Base-by-base conservation (phyloP, 2,797 vertebrate genomes). In the Propithecus deckenii region DNA sequence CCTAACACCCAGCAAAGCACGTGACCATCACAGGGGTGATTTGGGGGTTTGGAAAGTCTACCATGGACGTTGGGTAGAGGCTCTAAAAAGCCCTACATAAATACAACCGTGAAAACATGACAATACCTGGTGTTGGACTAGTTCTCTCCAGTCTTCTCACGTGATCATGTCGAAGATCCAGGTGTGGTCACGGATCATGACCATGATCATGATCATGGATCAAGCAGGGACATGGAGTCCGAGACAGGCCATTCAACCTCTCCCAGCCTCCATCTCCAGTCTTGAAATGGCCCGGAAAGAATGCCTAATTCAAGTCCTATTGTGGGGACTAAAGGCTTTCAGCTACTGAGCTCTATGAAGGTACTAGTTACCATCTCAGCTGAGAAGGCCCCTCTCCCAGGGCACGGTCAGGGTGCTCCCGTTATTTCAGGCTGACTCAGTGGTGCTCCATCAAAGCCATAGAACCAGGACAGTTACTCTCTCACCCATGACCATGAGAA, bases 141-240 rank as follows among this genome's bases (percentile, higher is more conserved):
- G 4, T n/a, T 35, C 5, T 76, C 30, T 20, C 55, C 5, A 1
- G 43, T 23, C 8, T 55, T 28, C 63, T 69, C 18, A 59, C 3
- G 0, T 12, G 23, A 25, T 11, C 46, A 8, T n/a, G 17, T 41
- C 17, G 4, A 80, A 12, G 23, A 38, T 28, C 46, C 22, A 41
- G 2, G 5, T 7, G 2, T 6, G 25, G 46, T 32, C 4, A 14
- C 0, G 0, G 55, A 35, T 41, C 41, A 41, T 41, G 41, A 41
- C 41, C 41, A 5, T 41, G 41, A 41, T 41, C 41, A 41, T 6
- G 41, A 41, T 6, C 41, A 41, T 41, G 41, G 41, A 41, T 41
- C 41, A 41, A 41, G 2, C 1, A 0, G 17, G 35, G 32, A 32
- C 30, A 4, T 22, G 15, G 11, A 41, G 84, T 41, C 75, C 18